phyloP scores from a whole-genome alignment of 2,113 vertebrate genomes.

The Eonycteris spelaea region DNA sequence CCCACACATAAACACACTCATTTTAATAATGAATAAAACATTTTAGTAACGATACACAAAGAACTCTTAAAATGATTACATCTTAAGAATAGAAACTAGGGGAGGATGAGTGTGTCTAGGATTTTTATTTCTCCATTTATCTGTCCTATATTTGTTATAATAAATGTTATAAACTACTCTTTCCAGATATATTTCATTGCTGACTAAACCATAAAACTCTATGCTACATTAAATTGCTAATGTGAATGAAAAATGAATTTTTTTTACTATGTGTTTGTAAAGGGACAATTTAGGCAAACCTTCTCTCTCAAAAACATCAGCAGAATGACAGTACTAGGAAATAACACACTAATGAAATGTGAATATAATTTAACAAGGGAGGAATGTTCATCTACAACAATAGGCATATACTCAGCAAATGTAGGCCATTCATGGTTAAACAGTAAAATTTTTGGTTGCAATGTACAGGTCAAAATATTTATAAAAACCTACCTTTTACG shows the following conservation, averaged over 20 bases:
- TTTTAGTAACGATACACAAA: not conserved
- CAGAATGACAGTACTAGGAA: not conserved
- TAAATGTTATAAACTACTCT: not conserved
- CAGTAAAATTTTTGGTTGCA: not conserved
- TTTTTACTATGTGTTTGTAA: not conserved
- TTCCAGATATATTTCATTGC: not conserved
- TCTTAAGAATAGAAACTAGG: not conserved
- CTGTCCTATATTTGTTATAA: not conserved
- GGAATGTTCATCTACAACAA: not conserved
- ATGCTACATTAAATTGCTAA: not conserved
- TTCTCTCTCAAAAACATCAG: slow-evolving; percentile 25
- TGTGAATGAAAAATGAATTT: slow-evolving; percentile 16
- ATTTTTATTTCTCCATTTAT: not conserved
- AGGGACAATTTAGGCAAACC: not conserved
- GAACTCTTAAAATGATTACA: not conserved
- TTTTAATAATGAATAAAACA: not conserved
- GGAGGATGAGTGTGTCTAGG: not conserved
- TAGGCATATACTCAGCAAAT: not conserved
- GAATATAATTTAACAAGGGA: not conserved
- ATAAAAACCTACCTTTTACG: slow-evolving; percentile 91
- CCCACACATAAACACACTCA: not conserved
- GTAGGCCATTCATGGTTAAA: not conserved
- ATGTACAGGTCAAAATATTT: not conserved
- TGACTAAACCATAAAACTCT: not conserved
- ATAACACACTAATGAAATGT: not conserved